A percentile compares a stretch with the other conserved stretches of the same genome.
These are phyloP conservation scores for Tinea semifulvella DNA, from an alignment of 2,888 invertebrate species.

Conservation along the genomic window DNA sequence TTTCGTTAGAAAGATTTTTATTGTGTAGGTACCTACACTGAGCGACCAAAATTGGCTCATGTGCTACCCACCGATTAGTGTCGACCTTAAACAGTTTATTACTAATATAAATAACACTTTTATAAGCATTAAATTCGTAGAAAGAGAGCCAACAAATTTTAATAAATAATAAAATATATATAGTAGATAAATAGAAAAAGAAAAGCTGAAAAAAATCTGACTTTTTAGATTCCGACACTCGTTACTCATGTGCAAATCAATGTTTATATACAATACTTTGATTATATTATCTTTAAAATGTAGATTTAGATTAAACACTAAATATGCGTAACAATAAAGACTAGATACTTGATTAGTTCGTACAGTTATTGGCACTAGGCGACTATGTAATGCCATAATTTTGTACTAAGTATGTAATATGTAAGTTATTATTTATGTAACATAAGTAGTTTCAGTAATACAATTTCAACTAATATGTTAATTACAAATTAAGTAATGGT, in stretches of 20 bases:
- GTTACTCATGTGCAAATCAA: conserved; percentile 42
- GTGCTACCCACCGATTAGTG: not conserved
- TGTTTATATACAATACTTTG: conserved; percentile 31
- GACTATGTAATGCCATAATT: conserved; percentile 51
- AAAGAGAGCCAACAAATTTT: conserved; percentile 12
- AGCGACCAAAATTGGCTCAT: not conserved
- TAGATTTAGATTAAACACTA: conserved; percentile 61
- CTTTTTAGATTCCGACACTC: conserved; percentile 11
- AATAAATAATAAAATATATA: conserved; percentile 3
- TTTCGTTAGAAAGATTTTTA: too few species aligned
- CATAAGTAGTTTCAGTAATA: conserved; percentile 27
- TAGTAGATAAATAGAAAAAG: conserved; percentile 4
- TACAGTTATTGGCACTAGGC: conserved; percentile 68
- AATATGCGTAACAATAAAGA: conserved; percentile 67
- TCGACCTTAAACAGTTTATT: not conserved
- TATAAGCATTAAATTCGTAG: conserved; percentile 13
- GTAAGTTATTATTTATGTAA: not conserved
- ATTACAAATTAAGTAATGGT: conserved; percentile 37
- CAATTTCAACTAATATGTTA: conserved; percentile 35
- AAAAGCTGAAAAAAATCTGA: not conserved
- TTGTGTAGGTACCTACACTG: too few species aligned
- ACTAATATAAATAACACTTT: conserved; percentile 7
- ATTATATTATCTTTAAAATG: conserved; percentile 54
- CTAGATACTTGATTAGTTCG: conserved; percentile 63
- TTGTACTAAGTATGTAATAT: not conserved